phyloP scores from a whole-genome alignment of 2,888 invertebrate species.

The Aleiodes testaceus region DNA sequence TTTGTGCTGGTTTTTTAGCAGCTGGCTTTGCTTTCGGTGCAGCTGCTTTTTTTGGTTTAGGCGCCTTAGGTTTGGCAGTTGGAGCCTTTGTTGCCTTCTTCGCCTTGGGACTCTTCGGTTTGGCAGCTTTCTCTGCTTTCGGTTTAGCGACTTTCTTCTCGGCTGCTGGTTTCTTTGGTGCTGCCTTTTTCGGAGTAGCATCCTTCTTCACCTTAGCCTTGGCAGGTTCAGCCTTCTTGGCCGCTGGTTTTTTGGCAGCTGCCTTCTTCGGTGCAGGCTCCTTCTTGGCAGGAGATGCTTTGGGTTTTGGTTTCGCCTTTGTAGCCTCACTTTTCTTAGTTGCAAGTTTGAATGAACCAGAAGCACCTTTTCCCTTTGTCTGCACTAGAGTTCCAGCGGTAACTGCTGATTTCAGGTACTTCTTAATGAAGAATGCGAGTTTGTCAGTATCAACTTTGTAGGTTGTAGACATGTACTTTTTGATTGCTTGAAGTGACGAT shows the following conservation, averaged over 20 bases:
- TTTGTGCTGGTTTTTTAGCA: conserved; percentile 37
- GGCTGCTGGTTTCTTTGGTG: conserved; percentile 43
- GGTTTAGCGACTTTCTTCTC: conserved; percentile 47
- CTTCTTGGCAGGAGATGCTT: conserved; percentile 38
- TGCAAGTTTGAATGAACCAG: conserved; percentile 73
- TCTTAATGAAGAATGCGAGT: conserved; percentile 76
- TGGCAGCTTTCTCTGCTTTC: conserved; percentile 51
- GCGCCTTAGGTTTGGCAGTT: conserved; percentile 44
- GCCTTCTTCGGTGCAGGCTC: conserved; percentile 36
- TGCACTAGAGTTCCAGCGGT: conserved; percentile 73
- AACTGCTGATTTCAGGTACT: conserved; percentile 76
- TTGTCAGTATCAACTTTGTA: conserved; percentile 77
- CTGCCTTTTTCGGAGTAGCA: conserved; percentile 51
- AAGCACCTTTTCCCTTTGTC: conserved; percentile 75
- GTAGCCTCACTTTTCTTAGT: conserved; percentile 43
- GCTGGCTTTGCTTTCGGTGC: conserved; percentile 18
- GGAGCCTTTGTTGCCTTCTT: conserved; percentile 41
- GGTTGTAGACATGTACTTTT: conserved; percentile 77
- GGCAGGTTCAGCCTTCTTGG: conserved; percentile 56
- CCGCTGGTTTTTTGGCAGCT: conserved; percentile 44
- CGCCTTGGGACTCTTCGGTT: conserved; percentile 50
- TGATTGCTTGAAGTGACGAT: conserved; percentile 76
- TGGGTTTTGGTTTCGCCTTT: conserved; percentile 44
- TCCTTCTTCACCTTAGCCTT: conserved; percentile 51
- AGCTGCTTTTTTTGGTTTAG: conserved; percentile 14